Conservation (phyloP, 2,113 vertebrate species). For the Plecturocebus donacophilus region DNA sequence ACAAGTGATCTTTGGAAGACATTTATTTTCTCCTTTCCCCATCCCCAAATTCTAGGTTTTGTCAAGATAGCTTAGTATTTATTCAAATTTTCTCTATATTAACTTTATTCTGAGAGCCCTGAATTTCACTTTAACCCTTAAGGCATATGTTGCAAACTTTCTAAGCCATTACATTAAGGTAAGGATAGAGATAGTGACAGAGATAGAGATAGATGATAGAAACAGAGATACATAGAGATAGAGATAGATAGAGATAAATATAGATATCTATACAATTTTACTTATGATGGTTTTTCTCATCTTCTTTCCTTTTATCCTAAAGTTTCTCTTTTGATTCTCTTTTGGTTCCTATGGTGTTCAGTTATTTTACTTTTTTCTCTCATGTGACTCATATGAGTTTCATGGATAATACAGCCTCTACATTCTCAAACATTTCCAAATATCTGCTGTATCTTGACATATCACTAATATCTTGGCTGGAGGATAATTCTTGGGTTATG, state of each 20-base stretch:
- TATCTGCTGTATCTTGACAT: not conserved
- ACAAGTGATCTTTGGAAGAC: not conserved
- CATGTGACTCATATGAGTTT: not conserved
- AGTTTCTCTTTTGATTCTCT: not conserved
- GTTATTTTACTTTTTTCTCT: not conserved
- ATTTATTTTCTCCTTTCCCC: not conserved
- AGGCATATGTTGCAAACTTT: not conserved
- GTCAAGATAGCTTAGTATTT: not conserved
- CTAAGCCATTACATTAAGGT: not conserved
- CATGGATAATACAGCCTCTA: not conserved
- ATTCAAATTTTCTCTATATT: not conserved
- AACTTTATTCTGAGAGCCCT: not conserved
- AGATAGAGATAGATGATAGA: not conserved
- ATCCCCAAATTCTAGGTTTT: not conserved
- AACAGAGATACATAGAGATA: not conserved
- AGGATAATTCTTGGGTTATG: not conserved
- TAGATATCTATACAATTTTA: not conserved
- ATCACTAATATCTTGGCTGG: not conserved
- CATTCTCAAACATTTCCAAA: not conserved
- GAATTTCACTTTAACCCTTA: not conserved
- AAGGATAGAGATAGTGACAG: not conserved
- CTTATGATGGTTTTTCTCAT: not conserved
- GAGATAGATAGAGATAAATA: not conserved
- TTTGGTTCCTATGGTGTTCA: slow-evolving; percentile 1
- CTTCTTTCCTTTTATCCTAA: not conserved